Base-by-base conservation (phyloP, 2,797 vertebrate species). In the Gambusia yucatana region DNA sequence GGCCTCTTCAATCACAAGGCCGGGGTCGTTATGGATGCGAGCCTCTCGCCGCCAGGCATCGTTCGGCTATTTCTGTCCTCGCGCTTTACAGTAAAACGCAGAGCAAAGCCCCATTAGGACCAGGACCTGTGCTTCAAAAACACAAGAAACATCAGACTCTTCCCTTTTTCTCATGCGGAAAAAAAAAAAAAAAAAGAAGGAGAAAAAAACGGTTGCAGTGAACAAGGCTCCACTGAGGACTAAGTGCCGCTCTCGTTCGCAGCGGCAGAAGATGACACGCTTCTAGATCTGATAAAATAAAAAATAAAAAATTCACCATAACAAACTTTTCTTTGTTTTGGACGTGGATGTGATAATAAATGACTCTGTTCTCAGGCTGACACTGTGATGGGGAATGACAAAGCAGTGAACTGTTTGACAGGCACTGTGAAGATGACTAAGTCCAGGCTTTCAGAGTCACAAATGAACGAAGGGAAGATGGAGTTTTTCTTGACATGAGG, bases 31-130 rank as follows among this genome's bases (percentile, higher is more conserved):
- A 93, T 90, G 80, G 94, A 93, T 93, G 90, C 77, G 84, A 91
- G 90, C 86, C 81, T 93, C 78, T 82, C 57, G 92, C 93, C 77
- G 82, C 48, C 84, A 71, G 92, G 89, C 92, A 93, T 92, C 88
- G 92, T 93, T 94, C 76, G 33, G 86, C 92, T 95, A 95, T 95
- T 96, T 95, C 92, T 93, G 94, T 95, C 92, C 83, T 87, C 55
- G 72, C 67, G 78, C 89, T 94, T 89, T 76, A 79, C 87, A 77
- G 88, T 59, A 77, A 90, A 91, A 88, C 87, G 85, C 44, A 17
- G 83, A 88, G 81, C 86, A 85, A 81, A 83, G 89, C 76, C 86
- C 87, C 91, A 87, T 91, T 93, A 89, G 67, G 43, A 70, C 43
- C 67, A 93, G 89, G 83, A 83, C 67, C 78, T 80, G 77, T 13